Evolutionary conservation across 2,888 invertebrate species (phyloP).

Genomic region (Meteorus colon): DNA sequence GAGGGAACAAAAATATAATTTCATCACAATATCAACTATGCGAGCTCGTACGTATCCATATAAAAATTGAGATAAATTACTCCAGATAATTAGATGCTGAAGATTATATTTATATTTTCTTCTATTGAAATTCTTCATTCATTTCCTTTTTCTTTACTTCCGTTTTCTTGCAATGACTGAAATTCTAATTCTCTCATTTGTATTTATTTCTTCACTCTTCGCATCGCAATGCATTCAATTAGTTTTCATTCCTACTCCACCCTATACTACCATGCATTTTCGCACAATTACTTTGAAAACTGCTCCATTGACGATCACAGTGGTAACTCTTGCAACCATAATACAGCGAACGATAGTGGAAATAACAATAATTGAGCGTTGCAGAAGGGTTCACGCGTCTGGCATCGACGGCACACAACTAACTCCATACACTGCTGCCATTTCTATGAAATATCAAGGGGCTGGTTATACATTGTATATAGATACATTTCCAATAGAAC

Average conservation of each 20-base stretch:
- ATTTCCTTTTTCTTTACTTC: background rate
- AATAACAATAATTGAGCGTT: slow-evolving; percentile 7
- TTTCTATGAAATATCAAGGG: background rate
- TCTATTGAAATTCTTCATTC: background rate
- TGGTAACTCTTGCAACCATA: background rate
- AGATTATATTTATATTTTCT: background rate
- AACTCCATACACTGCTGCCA: background rate
- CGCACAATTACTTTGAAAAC: background rate
- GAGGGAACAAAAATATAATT: background rate
- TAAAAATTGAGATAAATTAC: background rate
- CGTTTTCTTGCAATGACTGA: background rate
- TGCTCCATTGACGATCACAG: background rate
- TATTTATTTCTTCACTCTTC: background rate
- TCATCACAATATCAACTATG: background rate
- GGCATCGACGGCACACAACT: slow-evolving; percentile 6
- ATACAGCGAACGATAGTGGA: background rate
- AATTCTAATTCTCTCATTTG: background rate
- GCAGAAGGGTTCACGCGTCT: slow-evolving; percentile 4
- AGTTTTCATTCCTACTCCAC: background rate
- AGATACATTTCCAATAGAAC: background rate
- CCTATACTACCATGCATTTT: background rate
- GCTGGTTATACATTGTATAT: background rate
- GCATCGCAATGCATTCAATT: background rate
- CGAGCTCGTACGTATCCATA: background rate
- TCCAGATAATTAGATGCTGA: background rate